Conservation (phyloP, 2,113 vertebrate genomes). For the Cottus gobio region DNA sequence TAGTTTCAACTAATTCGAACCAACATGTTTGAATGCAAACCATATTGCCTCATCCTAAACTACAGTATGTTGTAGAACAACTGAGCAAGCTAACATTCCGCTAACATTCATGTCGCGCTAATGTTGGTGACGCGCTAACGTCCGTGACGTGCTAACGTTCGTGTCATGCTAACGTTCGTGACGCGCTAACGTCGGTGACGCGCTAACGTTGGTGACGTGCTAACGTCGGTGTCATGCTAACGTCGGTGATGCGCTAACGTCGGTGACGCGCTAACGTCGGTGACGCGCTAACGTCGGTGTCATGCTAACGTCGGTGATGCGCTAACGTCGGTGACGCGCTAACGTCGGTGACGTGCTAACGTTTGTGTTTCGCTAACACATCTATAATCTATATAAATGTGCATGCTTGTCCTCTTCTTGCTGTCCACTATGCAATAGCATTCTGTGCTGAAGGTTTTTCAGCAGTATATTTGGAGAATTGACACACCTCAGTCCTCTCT, state of each 20-base stretch:
- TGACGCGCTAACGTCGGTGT: too few species aligned
- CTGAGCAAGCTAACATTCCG: too few species aligned
- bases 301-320: too few species aligned
- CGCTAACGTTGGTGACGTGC: too few species aligned
- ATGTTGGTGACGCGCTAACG: too few species aligned
- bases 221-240: too few species aligned
- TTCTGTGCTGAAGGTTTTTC: neutral
- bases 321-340: too few species aligned
- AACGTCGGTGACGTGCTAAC: too few species aligned
- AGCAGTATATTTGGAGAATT: neutral
- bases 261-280: too few species aligned
- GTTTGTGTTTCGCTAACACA: too few species aligned
- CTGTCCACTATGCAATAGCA: neutral
- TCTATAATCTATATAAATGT: neutral
- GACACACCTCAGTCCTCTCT: neutral
- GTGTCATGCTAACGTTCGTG: neutral
- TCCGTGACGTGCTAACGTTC: neutral
- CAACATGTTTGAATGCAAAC: neutral
- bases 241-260: too few species aligned
- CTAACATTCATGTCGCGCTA: neutral
- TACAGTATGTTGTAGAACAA: neutral
- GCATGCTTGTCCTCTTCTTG: neutral
- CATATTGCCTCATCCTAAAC: neutral
- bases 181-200: too few species aligned
- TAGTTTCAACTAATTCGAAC: neutral